Evolutionary conservation across 35 echinoderm and acorn worm genomes (phyloP).

Genomic region (Eucidaris tribuloides): DNA sequence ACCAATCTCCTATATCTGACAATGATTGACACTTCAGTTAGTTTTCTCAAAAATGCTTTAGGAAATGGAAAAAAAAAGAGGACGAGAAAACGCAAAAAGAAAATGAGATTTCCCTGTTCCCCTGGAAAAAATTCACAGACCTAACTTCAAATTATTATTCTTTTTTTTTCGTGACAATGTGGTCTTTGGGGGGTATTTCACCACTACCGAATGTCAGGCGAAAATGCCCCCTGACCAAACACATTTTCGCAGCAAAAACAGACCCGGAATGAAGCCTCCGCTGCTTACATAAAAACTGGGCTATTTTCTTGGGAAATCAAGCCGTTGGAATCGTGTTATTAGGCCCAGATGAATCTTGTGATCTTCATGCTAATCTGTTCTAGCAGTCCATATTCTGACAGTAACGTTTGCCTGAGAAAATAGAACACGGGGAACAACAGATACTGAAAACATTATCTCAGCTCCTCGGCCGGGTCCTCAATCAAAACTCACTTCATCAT

Average conservation of each 20-base stretch:
- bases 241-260: slow-evolving; percentile 2
- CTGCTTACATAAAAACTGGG: slow-evolving; percentile 7
- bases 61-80: too few relatives aligned
- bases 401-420: background rate
- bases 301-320: slow-evolving; percentile 34
- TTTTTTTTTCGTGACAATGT: background rate
- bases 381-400: background rate
- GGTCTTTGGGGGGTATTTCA: background rate
- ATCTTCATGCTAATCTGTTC: background rate
- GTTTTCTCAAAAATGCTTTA: background rate
- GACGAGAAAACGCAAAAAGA: too few relatives aligned
- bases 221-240: background rate
- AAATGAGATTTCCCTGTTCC: slow-evolving; percentile 15
- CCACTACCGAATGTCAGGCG: background rate
- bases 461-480: background rate
- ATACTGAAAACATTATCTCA: background rate
- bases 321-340: background rate
- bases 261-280: background rate
- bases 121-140: background rate
- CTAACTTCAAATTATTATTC: background rate
- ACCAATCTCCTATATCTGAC: slow-evolving; percentile 11
- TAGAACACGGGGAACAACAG: slow-evolving; percentile 10
- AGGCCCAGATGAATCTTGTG: background rate
- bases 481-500: background rate
- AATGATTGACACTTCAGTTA: slow-evolving; percentile 31